phyloP scores from a whole-genome alignment of 2,797 vertebrate species.

The Trichosurus vulpecula region DNA sequence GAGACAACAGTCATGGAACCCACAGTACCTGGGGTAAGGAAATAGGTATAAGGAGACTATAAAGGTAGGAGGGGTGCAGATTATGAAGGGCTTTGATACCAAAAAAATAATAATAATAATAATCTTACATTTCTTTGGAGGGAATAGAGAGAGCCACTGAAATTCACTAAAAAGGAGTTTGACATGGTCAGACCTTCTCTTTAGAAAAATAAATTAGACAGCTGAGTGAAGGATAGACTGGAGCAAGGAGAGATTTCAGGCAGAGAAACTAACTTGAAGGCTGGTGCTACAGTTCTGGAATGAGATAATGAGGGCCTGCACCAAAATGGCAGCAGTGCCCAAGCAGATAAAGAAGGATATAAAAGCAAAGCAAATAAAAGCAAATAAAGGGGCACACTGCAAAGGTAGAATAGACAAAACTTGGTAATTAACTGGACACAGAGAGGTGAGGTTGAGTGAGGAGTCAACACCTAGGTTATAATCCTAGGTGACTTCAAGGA shows the following conservation, averaged over 20 bases:
- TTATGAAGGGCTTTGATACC: conserved; percentile 14
- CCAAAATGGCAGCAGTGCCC: background rate
- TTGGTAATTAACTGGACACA: background rate
- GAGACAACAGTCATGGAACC: background rate
- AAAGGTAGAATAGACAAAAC: background rate
- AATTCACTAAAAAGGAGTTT: background rate
- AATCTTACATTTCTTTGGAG: background rate
- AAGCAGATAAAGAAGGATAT: background rate
- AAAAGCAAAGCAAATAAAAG: background rate
- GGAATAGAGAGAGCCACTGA: background rate
- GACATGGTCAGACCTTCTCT: background rate
- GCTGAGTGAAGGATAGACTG: background rate
- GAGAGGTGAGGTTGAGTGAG: background rate
- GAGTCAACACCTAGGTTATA: no score
- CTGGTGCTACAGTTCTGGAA: background rate
- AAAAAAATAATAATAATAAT: background rate
- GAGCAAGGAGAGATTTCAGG: background rate
- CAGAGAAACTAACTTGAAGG: background rate
- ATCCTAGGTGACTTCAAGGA: background rate
- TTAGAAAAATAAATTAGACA: background rate
- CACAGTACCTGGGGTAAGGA: background rate
- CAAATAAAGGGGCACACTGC: background rate
- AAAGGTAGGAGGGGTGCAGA: background rate
- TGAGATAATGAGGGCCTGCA: background rate
- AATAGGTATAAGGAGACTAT: background rate